Conservation (phyloP, 2,113 vertebrate genomes). For the Chaetorhynchus papuensis region DNA sequence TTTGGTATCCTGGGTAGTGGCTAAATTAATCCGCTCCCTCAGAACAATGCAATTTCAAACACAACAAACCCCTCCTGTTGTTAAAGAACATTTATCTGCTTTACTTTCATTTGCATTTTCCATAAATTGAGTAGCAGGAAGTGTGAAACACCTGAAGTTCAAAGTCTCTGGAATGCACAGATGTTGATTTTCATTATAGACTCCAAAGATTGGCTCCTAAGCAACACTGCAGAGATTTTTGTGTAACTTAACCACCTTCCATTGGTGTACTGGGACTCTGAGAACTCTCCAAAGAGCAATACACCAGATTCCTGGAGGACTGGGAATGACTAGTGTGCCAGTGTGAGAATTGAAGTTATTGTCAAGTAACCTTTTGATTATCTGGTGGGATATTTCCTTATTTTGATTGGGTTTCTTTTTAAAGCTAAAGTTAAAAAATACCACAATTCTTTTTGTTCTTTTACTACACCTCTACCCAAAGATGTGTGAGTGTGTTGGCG, state of each 20-base stretch:
- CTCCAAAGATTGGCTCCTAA: conserved; percentile 33
- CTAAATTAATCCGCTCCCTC: conserved; percentile 54
- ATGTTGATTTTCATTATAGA: conserved; percentile 13
- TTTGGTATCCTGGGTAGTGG: conserved; percentile 51
- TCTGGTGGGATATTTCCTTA: conserved; percentile 5
- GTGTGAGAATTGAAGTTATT: conserved; percentile 6
- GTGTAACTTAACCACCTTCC: conserved; percentile 46
- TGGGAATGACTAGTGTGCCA: background rate
- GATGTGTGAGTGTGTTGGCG: background rate
- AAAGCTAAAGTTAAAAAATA: background rate
- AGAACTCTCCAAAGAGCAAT: conserved; percentile 39
- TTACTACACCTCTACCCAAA: background rate
- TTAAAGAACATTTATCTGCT: conserved; percentile 61
- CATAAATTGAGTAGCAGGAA: conserved; percentile 68
- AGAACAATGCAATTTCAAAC: conserved; percentile 28
- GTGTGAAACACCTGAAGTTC: conserved; percentile 69
- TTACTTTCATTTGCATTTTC: conserved; percentile 63
- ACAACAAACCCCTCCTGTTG: conserved; percentile 43
- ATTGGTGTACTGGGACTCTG: background rate
- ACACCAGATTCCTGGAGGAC: background rate
- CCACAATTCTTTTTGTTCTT: background rate
- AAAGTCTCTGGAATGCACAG: conserved; percentile 56
- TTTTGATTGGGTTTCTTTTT: background rate
- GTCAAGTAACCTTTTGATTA: conserved; percentile 62
- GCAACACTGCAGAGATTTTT: conserved; percentile 32